Evolutionary conservation across 2,888 invertebrate species (phyloP).

Genomic region (Blomia tropicalis): DNA sequence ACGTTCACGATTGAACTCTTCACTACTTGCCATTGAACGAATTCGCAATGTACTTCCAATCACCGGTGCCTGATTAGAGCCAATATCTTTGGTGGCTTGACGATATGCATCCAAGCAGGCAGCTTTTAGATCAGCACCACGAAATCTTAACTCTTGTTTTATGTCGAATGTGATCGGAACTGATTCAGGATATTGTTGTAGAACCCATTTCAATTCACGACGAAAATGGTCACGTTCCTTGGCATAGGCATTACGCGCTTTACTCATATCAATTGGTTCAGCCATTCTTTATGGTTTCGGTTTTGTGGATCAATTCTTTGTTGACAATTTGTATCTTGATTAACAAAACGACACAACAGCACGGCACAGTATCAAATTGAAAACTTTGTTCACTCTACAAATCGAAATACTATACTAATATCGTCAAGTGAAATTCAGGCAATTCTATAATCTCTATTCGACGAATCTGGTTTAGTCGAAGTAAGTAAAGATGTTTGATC

Average conservation of each 20-base stretch:
- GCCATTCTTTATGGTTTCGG: not conserved
- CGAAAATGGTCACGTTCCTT: slow-evolving; percentile 7
- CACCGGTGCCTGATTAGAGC: not conserved
- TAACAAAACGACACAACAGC: too few species aligned
- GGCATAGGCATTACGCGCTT: slow-evolving; percentile 1
- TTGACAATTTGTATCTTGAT: not conserved
- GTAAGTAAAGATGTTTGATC: too few species aligned
- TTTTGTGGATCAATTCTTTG: not conserved
- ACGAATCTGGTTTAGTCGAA: too few species aligned
- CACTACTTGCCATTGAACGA: not conserved
- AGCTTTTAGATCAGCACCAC: not conserved
- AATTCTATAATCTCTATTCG: too few species aligned
- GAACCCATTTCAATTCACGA: not conserved
- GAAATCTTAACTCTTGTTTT: not conserved
- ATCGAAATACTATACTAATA: too few species aligned
- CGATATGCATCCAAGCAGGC: not conserved
- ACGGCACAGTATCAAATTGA: too few species aligned
- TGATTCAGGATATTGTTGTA: not conserved
- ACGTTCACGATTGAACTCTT: not conserved
- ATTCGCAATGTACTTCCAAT: not conserved
- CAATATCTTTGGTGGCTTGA: not conserved
- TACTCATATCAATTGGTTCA: slow-evolving; percentile 12
- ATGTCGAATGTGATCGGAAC: not conserved
- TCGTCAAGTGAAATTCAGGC: too few species aligned
- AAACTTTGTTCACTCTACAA: too few species aligned